These are phyloP conservation scores for Melospiza georgiana DNA, from an alignment of 2,113 vertebrate species.

Conservation along the genomic window DNA sequence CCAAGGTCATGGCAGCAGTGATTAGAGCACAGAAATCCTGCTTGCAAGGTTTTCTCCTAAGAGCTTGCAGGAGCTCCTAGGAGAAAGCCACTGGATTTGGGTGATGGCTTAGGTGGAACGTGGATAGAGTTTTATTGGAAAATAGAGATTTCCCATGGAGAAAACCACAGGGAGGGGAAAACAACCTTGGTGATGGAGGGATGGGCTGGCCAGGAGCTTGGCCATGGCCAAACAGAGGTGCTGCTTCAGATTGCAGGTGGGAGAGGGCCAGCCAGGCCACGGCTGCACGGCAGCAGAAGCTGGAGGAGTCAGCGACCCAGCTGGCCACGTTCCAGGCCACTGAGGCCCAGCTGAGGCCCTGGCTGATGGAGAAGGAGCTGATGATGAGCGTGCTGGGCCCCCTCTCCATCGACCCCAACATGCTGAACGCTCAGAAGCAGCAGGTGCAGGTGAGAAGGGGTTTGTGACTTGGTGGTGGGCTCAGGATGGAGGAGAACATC, in stretches of 20 bases:
- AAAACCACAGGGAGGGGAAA: neutral
- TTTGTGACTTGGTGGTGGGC: rapidly evolving
- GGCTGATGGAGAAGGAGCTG: slow-evolving; percentile 96
- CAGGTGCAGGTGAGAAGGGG: slow-evolving; percentile 88
- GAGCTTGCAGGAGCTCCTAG: neutral
- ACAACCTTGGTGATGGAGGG: neutral
- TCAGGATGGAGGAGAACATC: rapidly evolving
- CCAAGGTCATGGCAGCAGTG: neutral
- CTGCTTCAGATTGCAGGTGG: slow-evolving; percentile 86
- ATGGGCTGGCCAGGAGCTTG: neutral
- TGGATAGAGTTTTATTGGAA: neutral
- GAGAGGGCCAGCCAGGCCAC: slow-evolving; percentile 85
- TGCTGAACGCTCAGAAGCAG: slow-evolving; percentile 95
- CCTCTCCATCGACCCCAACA: slow-evolving; percentile 96
- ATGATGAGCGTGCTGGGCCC: slow-evolving; percentile 99
- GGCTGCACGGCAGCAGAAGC: slow-evolving; percentile 85
- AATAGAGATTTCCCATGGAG: neutral
- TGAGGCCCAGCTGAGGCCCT: slow-evolving; percentile 89
- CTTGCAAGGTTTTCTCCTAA: neutral
- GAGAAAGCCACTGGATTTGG: neutral
- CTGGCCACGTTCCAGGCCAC: slow-evolving; percentile 89
- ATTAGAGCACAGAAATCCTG: neutral
- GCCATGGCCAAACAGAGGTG: neutral
- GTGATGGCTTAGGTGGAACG: neutral
- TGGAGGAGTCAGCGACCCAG: slow-evolving; percentile 89